Evolutionary conservation across 1,140 invertebrate species (phyloP).

Genomic region (Drosophila punjabiensis): DNA sequence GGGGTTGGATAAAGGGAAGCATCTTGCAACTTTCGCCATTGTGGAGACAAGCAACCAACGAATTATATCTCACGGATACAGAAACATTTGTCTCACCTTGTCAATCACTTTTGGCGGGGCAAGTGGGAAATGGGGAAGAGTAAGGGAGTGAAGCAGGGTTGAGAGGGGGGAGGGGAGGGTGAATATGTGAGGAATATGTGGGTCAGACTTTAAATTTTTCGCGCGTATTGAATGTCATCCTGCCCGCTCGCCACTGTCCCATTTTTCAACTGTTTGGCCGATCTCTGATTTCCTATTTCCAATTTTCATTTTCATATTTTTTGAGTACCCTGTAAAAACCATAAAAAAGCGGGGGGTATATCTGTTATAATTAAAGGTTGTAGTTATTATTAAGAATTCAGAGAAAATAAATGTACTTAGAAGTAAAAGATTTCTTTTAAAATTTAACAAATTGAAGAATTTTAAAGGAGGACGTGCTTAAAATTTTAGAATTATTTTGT

Average conservation of each 20-base stretch:
- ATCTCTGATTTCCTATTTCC: slow-evolving; percentile 42
- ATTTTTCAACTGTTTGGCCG: slow-evolving; percentile 34
- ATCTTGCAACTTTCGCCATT: slow-evolving; percentile 48
- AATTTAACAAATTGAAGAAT: background rate
- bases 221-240: slow-evolving; percentile 43
- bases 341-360: background rate
- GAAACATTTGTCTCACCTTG: slow-evolving; percentile 59
- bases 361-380: background rate
- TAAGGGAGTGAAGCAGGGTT: background rate
- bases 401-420: background rate
- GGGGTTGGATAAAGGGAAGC: slow-evolving; percentile 18
- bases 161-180: background rate
- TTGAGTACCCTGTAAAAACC: background rate
- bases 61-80: slow-evolving; percentile 42
- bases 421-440: background rate
- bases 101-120: slow-evolving; percentile 51
- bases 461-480: background rate
- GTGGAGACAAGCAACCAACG: slow-evolving; percentile 31
- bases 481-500: no score
- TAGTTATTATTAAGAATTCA: background rate
- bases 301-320: slow-evolving; percentile 28
- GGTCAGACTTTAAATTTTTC: slow-evolving; percentile 34
- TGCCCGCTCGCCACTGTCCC: slow-evolving; percentile 8
- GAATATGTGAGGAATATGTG: slow-evolving; percentile 48
- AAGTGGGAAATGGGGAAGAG: background rate